Evolutionary conservation across 1,140 invertebrate genomes (phyloP).

Genomic region (Zaprionus capensis): DNA sequence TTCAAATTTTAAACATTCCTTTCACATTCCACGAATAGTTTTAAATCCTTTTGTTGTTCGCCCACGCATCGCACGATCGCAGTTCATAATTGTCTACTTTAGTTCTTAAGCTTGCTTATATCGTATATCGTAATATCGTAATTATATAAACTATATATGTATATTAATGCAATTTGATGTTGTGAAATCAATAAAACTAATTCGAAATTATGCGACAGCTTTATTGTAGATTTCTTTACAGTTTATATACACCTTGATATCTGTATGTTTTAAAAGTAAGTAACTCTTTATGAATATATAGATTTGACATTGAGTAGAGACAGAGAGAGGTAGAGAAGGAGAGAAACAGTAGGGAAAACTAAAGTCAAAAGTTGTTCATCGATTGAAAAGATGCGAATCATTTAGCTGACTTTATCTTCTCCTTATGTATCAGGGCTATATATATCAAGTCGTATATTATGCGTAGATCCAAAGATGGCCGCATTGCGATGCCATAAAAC

Average conservation of each 20-base stretch:
- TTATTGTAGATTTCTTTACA: background rate
- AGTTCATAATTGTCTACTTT: background rate
- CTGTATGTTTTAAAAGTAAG: background rate
- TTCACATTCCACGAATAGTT: background rate
- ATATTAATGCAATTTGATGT: background rate
- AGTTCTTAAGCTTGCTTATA: background rate
- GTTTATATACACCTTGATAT: background rate
- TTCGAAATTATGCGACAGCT: background rate
- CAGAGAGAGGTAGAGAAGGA: background rate
- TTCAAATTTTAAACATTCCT: slow-evolving; percentile 1
- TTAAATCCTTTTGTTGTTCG: background rate
- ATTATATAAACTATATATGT: background rate
- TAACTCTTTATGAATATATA: background rate
- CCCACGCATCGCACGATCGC: background rate
- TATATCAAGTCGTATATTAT: background rate
- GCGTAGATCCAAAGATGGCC: background rate
- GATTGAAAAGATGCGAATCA: background rate
- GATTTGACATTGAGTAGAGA: background rate
- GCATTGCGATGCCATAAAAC: background rate
- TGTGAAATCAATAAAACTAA: slow-evolving; percentile 2
- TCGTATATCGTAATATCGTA: background rate
- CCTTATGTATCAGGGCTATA: background rate
- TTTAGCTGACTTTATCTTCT: background rate
- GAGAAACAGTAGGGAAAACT: background rate
- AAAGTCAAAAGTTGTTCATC: background rate